Conservation (phyloP, 1,140 invertebrate genomes). For the Oncopodura yosiiana region DNA sequence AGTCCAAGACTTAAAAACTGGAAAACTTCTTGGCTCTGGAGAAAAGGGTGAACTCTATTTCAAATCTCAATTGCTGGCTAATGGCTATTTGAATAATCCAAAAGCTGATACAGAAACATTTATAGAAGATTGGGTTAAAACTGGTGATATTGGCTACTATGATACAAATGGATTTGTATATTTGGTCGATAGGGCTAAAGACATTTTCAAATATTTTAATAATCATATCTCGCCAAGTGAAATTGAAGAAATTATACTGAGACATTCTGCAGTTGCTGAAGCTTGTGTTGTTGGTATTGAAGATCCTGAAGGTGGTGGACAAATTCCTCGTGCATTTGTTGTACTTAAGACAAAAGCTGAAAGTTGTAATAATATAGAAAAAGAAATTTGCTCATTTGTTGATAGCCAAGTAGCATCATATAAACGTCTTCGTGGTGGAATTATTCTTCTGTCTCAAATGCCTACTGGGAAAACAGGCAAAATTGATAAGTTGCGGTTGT, state of each 20-base stretch:
- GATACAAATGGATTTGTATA: constrained; percentile 37
- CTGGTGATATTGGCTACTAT: constrained; percentile 37
- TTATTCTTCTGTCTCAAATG: constrained; percentile 8
- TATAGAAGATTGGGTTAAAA: constrained; percentile 35
- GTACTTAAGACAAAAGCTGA: not conserved
- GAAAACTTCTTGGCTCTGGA: not conserved
- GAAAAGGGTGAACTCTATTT: constrained; percentile 20
- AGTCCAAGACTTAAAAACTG: constrained; percentile 11
- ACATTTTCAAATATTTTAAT: constrained; percentile 37
- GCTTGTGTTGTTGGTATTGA: not conserved
- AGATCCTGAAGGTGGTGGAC: not conserved
- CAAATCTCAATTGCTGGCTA: not conserved
- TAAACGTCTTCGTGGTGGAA: constrained; percentile 24
- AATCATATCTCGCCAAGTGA: constrained; percentile 18
- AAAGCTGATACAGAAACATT: constrained; percentile 3
- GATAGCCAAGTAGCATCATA: constrained; percentile 17
- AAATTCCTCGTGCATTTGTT: not conserved
- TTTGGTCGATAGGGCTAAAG: constrained; percentile 38
- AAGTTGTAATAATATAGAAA: not conserved
- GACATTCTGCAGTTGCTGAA: constrained; percentile 9
- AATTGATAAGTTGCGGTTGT: too few relatives aligned
- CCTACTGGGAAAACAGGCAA: constrained; percentile 25
- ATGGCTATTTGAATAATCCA: constrained; percentile 6
- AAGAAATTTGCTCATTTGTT: not conserved
- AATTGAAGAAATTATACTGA: not conserved